A percentile compares a stretch with the other conserved stretches of the same genome.
phyloP scores from a whole-genome alignment of 2,113 vertebrate genomes.

The Tyto alba region DNA sequence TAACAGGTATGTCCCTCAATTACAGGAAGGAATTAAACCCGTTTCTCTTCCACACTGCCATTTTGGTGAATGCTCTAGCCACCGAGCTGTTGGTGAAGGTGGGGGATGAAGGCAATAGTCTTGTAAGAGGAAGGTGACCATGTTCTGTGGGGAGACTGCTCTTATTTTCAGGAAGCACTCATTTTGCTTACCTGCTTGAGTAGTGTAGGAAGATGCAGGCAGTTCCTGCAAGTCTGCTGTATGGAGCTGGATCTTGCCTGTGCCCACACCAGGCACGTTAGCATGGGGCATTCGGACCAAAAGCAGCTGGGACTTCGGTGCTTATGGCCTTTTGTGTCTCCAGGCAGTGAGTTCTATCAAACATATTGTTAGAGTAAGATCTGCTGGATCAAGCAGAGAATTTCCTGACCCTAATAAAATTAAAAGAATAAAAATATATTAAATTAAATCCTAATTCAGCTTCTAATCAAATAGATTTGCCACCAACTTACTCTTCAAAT shows the following conservation, averaged over 20 bases:
- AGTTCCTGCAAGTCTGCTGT: not conserved
- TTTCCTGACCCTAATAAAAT: not conserved
- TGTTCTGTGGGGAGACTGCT: not conserved
- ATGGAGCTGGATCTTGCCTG: not conserved
- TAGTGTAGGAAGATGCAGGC: not conserved
- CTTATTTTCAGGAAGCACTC: not conserved
- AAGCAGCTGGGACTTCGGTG: not conserved
- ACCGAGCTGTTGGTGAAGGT: not conserved
- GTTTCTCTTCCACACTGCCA: not conserved
- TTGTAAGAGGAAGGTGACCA: not conserved
- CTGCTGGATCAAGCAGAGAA: not conserved
- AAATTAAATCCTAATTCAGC: not conserved
- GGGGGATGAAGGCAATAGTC: not conserved
- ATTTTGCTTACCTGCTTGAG: not conserved
- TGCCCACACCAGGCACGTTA: not conserved
- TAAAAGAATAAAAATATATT: not conserved
- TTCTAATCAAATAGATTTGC: not conserved
- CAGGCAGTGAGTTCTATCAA: not conserved
- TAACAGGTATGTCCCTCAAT: not conserved
- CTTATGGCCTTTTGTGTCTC: not conserved
- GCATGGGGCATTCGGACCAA: not conserved
- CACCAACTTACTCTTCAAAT: not conserved
- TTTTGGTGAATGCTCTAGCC: not conserved
- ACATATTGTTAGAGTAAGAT: not conserved
- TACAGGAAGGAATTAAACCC: not conserved